phyloP scores from a whole-genome alignment of 2,797 vertebrate genomes.

The Neosilurus hyrtlii region DNA sequence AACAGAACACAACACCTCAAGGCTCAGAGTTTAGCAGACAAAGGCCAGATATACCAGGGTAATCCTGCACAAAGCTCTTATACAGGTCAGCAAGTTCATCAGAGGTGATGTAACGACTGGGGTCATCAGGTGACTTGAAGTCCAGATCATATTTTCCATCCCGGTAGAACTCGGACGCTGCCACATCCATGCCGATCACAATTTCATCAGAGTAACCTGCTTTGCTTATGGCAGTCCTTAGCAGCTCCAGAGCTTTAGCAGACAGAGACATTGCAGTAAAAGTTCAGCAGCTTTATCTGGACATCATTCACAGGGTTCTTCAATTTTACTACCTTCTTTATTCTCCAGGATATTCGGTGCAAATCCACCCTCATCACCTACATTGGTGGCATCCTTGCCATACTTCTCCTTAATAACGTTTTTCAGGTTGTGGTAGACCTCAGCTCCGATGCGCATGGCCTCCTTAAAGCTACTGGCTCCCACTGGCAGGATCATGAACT shows the following conservation, averaged over 20 bases:
- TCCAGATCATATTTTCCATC: conserved; percentile 93
- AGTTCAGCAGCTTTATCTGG: neutral
- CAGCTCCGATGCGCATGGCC: conserved; percentile 92
- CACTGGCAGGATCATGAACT: conserved; percentile 95
- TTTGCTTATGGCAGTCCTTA: conserved; percentile 86
- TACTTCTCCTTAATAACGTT: conserved; percentile 96
- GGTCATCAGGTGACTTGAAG: conserved; percentile 93
- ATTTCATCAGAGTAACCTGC: conserved; percentile 89
- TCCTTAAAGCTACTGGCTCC: conserved; percentile 87
- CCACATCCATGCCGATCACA: conserved; percentile 96
- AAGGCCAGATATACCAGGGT: conserved; percentile 76
- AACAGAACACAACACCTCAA: neutral
- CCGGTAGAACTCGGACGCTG: conserved; percentile 89
- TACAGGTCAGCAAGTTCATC: conserved; percentile 89
- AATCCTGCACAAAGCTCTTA: conserved; percentile 87
- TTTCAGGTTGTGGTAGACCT: conserved; percentile 98
- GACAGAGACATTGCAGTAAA: conserved; percentile 19
- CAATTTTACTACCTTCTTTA: conserved; percentile 78
- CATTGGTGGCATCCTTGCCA: conserved; percentile 93
- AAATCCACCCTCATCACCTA: conserved; percentile 94
- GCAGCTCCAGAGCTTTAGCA: conserved; percentile 82
- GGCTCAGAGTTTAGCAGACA: neutral
- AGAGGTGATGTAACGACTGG: conserved; percentile 82
- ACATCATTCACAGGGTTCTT: neutral
- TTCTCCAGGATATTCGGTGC: conserved; percentile 97